phyloP scores from a whole-genome alignment of 2,113 vertebrate species.

The Callipepla californica region DNA sequence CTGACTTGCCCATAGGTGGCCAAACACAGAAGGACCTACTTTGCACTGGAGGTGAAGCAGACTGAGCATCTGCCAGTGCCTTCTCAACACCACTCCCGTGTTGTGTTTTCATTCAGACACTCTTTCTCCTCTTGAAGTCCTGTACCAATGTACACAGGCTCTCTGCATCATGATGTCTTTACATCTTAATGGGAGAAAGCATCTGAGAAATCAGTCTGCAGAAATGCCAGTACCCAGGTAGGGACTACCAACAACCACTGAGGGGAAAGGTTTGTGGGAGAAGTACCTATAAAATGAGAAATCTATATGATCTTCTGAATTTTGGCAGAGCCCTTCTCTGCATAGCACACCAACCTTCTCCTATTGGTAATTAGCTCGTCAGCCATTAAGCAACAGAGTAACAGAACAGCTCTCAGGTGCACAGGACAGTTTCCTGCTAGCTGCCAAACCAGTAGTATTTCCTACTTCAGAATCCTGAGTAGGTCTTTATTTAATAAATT shows the following conservation, averaged over 20 bases:
- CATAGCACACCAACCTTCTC: background rate
- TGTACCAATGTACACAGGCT: background rate
- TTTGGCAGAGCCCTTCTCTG: background rate
- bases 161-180: background rate
- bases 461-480: background rate
- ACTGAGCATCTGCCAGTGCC: background rate
- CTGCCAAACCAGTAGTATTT: background rate
- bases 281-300: background rate
- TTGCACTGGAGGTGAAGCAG: background rate
- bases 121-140: background rate
- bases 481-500: background rate
- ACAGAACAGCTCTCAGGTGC: background rate
- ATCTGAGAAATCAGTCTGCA: background rate
- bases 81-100: background rate
- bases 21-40: fast-evolving
- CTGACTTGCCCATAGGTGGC: fast-evolving
- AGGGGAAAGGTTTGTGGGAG: background rate
- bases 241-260: background rate
- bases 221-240: background rate
- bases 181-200: background rate
- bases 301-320: background rate
- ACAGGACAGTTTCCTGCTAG: background rate
- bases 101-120: background rate
- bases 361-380: background rate
- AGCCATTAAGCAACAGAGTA: background rate